These are phyloP conservation scores for Panurus biarmicus DNA, from an alignment of 2,113 vertebrate species.

Conservation along the genomic window DNA sequence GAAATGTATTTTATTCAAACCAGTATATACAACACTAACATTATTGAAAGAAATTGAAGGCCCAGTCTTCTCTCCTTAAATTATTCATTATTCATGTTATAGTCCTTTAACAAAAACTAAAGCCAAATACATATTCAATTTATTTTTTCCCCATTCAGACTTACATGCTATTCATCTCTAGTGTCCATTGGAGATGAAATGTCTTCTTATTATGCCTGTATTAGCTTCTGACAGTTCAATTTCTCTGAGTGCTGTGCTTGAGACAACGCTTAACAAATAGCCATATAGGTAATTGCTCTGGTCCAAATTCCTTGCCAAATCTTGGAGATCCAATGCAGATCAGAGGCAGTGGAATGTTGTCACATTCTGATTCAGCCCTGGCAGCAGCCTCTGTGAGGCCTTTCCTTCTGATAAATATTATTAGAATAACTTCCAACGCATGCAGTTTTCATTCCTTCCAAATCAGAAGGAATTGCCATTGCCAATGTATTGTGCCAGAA, in stretches of 20 bases:
- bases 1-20: constrained; percentile 73
- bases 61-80: constrained; percentile 65
- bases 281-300: constrained; percentile 67
- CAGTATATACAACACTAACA: constrained; percentile 71
- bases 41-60: constrained; percentile 75
- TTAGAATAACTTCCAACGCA: not conserved
- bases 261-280: constrained; percentile 67
- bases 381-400: not conserved
- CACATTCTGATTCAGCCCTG: constrained; percentile 17
- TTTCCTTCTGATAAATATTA: constrained; percentile 45
- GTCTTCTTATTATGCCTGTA: constrained; percentile 69
- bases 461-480: not conserved
- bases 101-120: constrained; percentile 71
- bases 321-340: constrained; percentile 60
- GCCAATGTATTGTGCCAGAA: not conserved
- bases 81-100: constrained; percentile 72
- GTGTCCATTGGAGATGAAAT: constrained; percentile 69
- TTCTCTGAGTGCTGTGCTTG: constrained; percentile 70
- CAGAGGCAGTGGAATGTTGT: constrained; percentile 20
- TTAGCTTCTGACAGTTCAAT: constrained; percentile 76
- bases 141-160: constrained; percentile 39
- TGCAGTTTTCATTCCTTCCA: not conserved
- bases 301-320: constrained; percentile 70
- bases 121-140: constrained; percentile 65
- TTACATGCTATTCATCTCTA: constrained; percentile 70